phyloP scores from a whole-genome alignment of 2,113 vertebrate genomes.

The Arizona elegans region DNA sequence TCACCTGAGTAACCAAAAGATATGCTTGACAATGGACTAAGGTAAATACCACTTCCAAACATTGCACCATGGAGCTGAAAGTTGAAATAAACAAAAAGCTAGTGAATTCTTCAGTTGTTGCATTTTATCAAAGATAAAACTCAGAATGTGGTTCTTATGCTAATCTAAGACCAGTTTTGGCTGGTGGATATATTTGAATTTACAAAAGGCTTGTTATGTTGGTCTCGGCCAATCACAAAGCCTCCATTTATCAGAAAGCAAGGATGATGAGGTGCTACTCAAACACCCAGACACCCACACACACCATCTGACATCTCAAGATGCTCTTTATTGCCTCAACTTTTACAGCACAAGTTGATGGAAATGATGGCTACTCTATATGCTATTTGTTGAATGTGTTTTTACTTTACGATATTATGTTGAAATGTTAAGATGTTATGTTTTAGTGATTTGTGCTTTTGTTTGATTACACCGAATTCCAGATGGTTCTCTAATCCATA shows the following conservation, averaged over 20 bases:
- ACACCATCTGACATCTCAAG: not conserved
- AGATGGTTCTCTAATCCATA: not conserved
- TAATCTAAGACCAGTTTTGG: not conserved
- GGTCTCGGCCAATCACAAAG: not conserved
- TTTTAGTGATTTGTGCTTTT: not conserved
- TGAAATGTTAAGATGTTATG: not conserved
- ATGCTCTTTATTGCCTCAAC: not conserved
- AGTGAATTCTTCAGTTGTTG: not conserved
- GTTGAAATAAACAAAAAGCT: not conserved
- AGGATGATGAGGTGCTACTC: not conserved
- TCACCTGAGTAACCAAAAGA: constrained; percentile 94
- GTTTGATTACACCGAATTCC: not conserved
- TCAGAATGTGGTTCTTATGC: fast-evolving
- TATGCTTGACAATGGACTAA: constrained; percentile 92
- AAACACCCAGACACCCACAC: not conserved
- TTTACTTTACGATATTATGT: not conserved
- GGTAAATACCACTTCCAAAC: constrained; percentile 90
- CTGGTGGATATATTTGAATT: not conserved
- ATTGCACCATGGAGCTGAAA: constrained; percentile 87
- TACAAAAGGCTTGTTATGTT: not conserved
- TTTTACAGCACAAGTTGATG: not conserved
- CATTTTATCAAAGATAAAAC: not conserved
- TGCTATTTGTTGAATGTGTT: not conserved
- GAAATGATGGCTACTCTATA: not conserved
- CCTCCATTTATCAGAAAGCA: not conserved